Base-by-base conservation (phyloP, 2,888 invertebrate genomes). In the Drosophila rellima region DNA sequence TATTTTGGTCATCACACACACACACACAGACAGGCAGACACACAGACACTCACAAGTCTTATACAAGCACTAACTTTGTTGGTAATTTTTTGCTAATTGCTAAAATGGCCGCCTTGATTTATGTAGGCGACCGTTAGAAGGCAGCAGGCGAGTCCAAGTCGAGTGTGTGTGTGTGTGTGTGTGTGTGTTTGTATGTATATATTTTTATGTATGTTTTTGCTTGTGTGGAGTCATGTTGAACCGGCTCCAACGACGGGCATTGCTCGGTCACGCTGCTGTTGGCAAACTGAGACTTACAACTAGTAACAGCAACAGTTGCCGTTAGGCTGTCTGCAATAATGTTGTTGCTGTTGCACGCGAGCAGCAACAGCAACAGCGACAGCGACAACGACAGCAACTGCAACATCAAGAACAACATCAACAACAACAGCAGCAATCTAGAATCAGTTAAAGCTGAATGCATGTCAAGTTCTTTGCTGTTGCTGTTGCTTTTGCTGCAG, bases 21-120 rank as follows among this genome's bases (percentile, higher is more conserved):
- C 40, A 51, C 40, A 47, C 26, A 59, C 45, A 57, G 29, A 48
- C 1, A 55, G 47, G 52, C 11, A 11, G 13, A 39, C 29, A 39
- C 8, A 45, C 40, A 8, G 15, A 45, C 31, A 45, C 37, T 44
- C n/a, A 45, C 31, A 51, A 35, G 23, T 13, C 37, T 56, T 33
- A 37, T 35, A 51, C 35, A 50, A 63, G 67, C 74, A 62, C 71
- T 77, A 65, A 64, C 59, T 60, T 55, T 78, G 78, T 63, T 72
- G 68, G 62, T 75, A 78, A 78, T 78, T 79, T 75, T 70, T 72
- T 78, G 81, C 74, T 82, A 81, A 79, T 85, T 74, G 79, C 79
- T 74, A 78, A 87, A 88, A 85, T 88, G 88, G 86, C 81, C 66
- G 69, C 72, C 80, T 85, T 85, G 88, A 88, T 85, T 85, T 85